Base-by-base conservation (phyloP, 92 coral and sea anemone species). In the Epizoanthus stellaris region DNA sequence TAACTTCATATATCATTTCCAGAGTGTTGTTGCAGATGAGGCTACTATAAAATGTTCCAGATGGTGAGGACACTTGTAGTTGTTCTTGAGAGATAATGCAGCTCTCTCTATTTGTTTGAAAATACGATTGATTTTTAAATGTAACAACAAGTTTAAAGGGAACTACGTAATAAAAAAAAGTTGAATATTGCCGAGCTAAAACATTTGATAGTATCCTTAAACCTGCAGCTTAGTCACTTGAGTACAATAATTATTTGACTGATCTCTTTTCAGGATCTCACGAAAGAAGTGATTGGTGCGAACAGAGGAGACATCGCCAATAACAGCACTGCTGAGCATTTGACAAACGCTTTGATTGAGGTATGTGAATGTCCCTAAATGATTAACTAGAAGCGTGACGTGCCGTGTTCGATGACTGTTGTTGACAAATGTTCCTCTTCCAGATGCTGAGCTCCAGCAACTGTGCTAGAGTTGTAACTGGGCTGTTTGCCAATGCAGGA, bases 221-320 rank as follows among this genome's bases (percentile, higher is more conserved):
- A 12, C 14, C 14, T 52, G 56, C 12, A 52, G 56, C 40, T 3
- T 6, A 63, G 2, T 6, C 16, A 42, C 15, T 84, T 57, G 43
- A 17, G 21, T 4, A 40, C 3, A 10, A 57, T 30, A 42, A 17
- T 38, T 58, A 4, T 10, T 89, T 3, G 34, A 39, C 54, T 85
- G 67, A 53, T 3, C 58, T 17, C 59, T 40, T 57, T 57, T 14
- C 67, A 96, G 99, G 56, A 56, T 20, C 80, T 96, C 39, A 94
- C 98, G 43, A 89, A 87, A 86, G 99, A 96, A 53, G 91, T 96
- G 0, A 84, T 95, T 74, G 77, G 70, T 47, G 90, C 90, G 19
- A 93, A 88, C 72, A 91, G 91, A 54, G 95, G 96, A 17, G 89
- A 87, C 15, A 54, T 34, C 39, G 21, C 82, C 9, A 66, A 88